A percentile compares a stretch with the other conserved stretches of the same genome.
These are phyloP conservation scores for Eremobia ochroleuca DNA, from an alignment of 2,888 invertebrate genomes.

Conservation along the genomic window DNA sequence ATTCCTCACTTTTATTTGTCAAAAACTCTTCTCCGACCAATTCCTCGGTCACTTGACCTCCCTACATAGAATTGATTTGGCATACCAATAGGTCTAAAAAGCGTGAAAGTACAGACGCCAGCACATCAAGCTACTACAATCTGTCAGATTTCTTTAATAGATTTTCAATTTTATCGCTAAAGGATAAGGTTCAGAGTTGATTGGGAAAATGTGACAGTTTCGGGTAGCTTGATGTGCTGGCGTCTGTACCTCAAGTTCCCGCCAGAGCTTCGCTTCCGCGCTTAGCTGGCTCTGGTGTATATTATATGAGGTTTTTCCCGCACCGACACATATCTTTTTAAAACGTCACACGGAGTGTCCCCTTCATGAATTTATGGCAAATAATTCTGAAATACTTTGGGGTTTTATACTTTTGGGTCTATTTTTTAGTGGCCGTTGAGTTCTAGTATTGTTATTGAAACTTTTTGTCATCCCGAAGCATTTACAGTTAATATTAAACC, in stretches of 20 bases:
- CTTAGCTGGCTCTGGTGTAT: slow-evolving; percentile 83
- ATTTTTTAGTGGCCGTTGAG: not conserved
- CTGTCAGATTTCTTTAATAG: too few species aligned
- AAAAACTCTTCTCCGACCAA: not conserved
- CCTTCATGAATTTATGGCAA: slow-evolving; percentile 72
- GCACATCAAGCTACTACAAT: too few species aligned
- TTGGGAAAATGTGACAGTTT: too few species aligned
- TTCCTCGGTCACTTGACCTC: slow-evolving; percentile 17
- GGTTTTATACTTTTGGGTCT: not conserved
- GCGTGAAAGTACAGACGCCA: slow-evolving; percentile 79
- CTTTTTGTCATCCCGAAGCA: not conserved
- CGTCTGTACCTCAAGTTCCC: slow-evolving; percentile 60
- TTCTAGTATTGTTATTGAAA: not conserved
- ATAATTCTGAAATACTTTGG: not conserved
- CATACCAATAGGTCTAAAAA: slow-evolving; percentile 74
- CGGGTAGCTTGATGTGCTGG: too few species aligned
- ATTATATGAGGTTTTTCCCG: slow-evolving; percentile 86
- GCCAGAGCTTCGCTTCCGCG: slow-evolving; percentile 72
- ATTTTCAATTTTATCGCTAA: too few species aligned
- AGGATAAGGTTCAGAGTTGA: too few species aligned
- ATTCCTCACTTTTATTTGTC: not conserved
- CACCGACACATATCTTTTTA: slow-evolving; percentile 77
- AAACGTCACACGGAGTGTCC: slow-evolving; percentile 74
- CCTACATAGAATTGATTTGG: slow-evolving; percentile 12
- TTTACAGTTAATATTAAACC: too few species aligned